Evolutionary conservation across 2,888 invertebrate species (phyloP).

Genomic region (Philonicus albiceps): DNA sequence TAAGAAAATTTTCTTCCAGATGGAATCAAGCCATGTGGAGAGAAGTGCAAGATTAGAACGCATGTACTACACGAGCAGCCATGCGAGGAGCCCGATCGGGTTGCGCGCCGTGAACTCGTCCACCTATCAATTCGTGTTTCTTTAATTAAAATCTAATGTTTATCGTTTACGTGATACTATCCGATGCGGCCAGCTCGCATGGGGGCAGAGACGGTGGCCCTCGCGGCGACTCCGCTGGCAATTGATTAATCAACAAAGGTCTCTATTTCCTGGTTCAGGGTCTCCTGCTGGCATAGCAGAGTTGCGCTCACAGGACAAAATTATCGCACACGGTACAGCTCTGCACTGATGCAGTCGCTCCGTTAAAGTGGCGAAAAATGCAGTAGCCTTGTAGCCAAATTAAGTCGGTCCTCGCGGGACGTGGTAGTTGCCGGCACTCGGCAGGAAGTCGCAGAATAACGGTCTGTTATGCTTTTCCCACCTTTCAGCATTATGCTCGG

Average conservation of each 20-base stretch:
- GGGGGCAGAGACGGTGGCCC: neutral
- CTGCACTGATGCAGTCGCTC: neutral
- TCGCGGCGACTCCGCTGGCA: conserved; percentile 14
- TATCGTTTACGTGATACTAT: conserved; percentile 44
- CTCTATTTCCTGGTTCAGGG: conserved; percentile 25
- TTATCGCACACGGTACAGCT: neutral
- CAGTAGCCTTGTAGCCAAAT: neutral
- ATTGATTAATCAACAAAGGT: conserved; percentile 36
- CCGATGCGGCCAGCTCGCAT: neutral
- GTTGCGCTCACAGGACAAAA: neutral
- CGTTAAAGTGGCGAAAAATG: neutral
- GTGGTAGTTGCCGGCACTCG: neutral
- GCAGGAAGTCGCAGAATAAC: neutral
- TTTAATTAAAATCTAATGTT: conserved; percentile 47
- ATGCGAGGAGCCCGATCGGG: neutral
- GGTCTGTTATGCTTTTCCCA: neutral
- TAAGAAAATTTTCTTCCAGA: neutral
- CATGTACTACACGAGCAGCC: neutral
- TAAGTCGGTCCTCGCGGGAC: neutral
- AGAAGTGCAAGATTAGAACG: conserved; percentile 24
- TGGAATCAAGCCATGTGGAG: neutral
- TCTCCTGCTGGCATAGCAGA: neutral
- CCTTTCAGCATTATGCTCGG: neutral
- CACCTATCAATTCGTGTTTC: conserved; percentile 42
- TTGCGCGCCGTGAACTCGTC: conserved; percentile 28